Evolutionary conservation across 2,113 vertebrate species (phyloP), one percentile per base, ranked within the genome.

Genomic region (Melanerpes aurifrons): DNA sequence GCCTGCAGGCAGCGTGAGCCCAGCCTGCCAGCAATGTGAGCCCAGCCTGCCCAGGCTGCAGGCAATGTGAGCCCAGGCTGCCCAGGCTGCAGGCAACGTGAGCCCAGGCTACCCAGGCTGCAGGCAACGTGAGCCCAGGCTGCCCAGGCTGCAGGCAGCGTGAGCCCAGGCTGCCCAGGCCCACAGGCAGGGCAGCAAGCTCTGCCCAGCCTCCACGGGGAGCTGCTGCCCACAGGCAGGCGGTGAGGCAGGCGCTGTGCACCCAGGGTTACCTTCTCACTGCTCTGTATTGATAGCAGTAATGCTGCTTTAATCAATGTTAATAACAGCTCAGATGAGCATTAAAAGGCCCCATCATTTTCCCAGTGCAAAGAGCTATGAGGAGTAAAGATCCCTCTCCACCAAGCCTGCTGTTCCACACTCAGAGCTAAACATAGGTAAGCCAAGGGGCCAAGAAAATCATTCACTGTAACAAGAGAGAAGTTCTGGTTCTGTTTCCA

Each of bases 211-310:
- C 58, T 7, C 4, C 3, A 1, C 0, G 3, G 24, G 13, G 40
- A 31, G 10, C 18, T 4, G 26, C 2, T 21, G 31, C 48, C n/a
- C 56, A 2, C 0, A 2, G 17, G 8, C 50, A 15, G 0, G 1
- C n/a, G 13, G 43, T 6, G 3, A 32, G 21, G 37, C 43, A 28
- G 47, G 68, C 53, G 15, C 47, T 12, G 19, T 6, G 32, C 69
- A 7, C 54, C 56, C 75, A 10, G 1, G 0, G 35, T 4, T 15
- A 2, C 19, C 3, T 14, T 37, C 69, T 58, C 32, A 37, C 19
- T n/a, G 3, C 10, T 21, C 26, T 2, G 26, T 8, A 31, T 6
- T 37, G 31, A n/a, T 32, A 82, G 72, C 2, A 69, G 72, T 10
- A 82, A 75, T 37, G 45, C 45, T 45, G 16, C 67, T 54, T 70